Conservation (phyloP, 2,888 invertebrate species). For the Polydrusus tereticollis region DNA sequence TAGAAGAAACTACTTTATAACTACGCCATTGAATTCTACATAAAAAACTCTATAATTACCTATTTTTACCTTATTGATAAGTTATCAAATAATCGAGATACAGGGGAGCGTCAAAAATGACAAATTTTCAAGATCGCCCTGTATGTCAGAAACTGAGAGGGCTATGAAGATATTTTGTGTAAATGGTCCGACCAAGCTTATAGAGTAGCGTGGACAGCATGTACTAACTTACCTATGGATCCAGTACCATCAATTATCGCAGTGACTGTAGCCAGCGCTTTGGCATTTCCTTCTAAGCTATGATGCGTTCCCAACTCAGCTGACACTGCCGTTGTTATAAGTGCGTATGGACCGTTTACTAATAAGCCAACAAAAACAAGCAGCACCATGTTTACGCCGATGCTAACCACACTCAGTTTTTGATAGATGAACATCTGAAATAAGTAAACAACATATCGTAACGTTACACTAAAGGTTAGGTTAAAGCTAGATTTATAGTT, state of each 20-base stretch:
- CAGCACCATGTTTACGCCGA: slow-evolving; percentile 75
- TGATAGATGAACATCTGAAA: slow-evolving; percentile 86
- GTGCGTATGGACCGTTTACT: slow-evolving; percentile 96
- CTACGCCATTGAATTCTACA: too few relatives aligned
- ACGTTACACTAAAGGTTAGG: background rate
- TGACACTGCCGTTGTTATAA: slow-evolving; percentile 96
- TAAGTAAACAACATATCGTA: slow-evolving; percentile 38
- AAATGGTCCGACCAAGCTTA: too few relatives aligned
- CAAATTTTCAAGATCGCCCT: too few relatives aligned
- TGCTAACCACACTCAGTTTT: slow-evolving; percentile 71
- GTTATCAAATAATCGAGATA: too few relatives aligned
- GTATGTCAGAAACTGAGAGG: too few relatives aligned
- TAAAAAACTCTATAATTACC: too few relatives aligned
- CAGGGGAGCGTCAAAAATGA: too few relatives aligned
- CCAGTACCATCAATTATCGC: slow-evolving; percentile 98
- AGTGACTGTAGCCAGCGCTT: slow-evolving; percentile 96
- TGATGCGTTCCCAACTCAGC: slow-evolving; percentile 92
- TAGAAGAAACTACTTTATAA: too few relatives aligned
- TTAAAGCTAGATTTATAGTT: too few relatives aligned
- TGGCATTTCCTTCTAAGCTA: slow-evolving; percentile 85
- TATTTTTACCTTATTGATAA: too few relatives aligned
- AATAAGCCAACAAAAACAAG: slow-evolving; percentile 83
- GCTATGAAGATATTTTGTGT: too few relatives aligned
- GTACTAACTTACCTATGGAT: slow-evolving; percentile 76
- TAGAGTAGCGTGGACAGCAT: too few relatives aligned